Evolutionary conservation across 2,797 vertebrate species (phyloP), one percentile per base, ranked within the genome.

Genomic region (Coendou prehensilis): DNA sequence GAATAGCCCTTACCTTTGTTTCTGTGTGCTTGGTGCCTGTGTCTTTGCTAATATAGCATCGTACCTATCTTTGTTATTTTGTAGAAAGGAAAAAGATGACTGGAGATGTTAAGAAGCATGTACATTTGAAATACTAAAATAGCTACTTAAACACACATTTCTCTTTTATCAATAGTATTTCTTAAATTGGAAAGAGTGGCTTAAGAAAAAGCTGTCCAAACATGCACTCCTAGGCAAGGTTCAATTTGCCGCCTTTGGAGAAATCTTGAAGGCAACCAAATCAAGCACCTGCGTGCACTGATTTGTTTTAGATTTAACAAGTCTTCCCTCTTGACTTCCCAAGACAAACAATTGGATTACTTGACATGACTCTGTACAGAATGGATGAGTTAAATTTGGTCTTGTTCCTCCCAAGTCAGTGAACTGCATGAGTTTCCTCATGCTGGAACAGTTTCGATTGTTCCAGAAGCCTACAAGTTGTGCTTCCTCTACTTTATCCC

Each of bases 271-370:
- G 95, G 96, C 97, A 98, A 97, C 91, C 87, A 97, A 98, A 97
- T 98, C 89, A 98, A 98, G 96, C 96, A 94, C 93, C 98, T 98
- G 90, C 96, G 97, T 98, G 93, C 97, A 96, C 20, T 97, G 59
- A 79, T 97, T 98, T 98, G 97, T 97, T 98, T 97, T 71, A 89
- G 89, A 95, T 87, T 97, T 96, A 98, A 64, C 87, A 76, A 97
- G 94, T 97, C 96, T 97, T 98, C 98, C 96, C 95, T 97, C 93
- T 95, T 97, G 97, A 97, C 97, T 97, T 97, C 97, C 96, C 97
- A 97, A 97, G 93, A 81, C 96, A 97, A 97, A 90, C 89, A 95
- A 56, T 76, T 96, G 97, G 75, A 95, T 98, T 97, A 96, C 92
- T 95, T 93, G 97, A 98, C 88, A 80, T 84, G 93, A 80, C 89